Base-by-base conservation (phyloP, 2,888 invertebrate genomes). In the Nemurella pictetii region DNA sequence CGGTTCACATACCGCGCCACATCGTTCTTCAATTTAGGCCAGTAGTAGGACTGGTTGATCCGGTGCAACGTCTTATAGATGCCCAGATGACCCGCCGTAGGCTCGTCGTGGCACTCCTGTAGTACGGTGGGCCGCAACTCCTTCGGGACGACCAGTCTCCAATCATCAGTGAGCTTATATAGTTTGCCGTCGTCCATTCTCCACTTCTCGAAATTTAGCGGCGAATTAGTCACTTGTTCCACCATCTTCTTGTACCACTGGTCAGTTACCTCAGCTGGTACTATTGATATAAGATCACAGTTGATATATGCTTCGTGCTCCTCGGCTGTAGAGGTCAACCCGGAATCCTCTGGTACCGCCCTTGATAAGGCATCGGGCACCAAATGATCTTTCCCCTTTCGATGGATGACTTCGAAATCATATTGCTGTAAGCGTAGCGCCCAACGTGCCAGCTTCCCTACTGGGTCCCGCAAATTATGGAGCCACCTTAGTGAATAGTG, bases 381-480 rank as follows among this genome's bases (percentile, higher is more conserved):
- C 27, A 86, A 27, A 83, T 86, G 84, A 0, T 87, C 86, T 36
- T 85, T 85, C 7, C 86, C 86, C 82, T 87, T 85, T 0, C 87
- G 85, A 73, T 86, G 87, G 0, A 85, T 32, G 26, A 87, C 81
- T 20, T 73, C 27, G 29, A 80, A 86, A 32, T 85, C 86, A 35
- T 83, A 85, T 77, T 86, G 86, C 27, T 85, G 86, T 28, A 87
- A 28, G 28, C 80, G 28, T 9, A 86, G 35, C 0, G 85, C 82
- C 87, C 88, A 89, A 26, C 88, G 83, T 0, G 88, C 88, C 28
- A 89, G 75, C 27, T 88, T 78, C 0, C 88, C 89, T 73, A 86
- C 87, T 0, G 88, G 87, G 29, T 88, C 88, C 78, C 88, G 87
- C 80, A 88, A 84, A 5, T 84, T 85, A 86, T 88, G 85, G 0